Evolutionary conservation across 2,888 invertebrate species (phyloP), one percentile per base, ranked within the genome.

Genomic region (Microdon myrmicae): DNA sequence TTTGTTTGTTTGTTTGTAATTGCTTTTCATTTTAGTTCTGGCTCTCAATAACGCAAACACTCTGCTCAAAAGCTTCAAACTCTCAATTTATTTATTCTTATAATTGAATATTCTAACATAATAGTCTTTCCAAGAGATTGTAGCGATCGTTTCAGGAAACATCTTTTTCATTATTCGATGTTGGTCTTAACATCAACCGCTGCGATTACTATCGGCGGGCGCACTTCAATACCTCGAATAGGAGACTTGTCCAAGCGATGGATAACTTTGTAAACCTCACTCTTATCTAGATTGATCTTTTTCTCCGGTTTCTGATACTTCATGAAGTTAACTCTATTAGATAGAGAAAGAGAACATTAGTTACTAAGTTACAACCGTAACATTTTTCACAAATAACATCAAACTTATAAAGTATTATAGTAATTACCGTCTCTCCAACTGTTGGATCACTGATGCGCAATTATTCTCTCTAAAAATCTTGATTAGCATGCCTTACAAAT

Each of bases 301-400:
- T 87, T 87, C 59, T 90, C 87, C 17, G 89, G 88, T 72, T 91
- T 91, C 75, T 92, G 89, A 80, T 90, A 93, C 79, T 94, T 94
- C 84, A 92, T 86, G 79, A 94, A 94, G 83, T 94, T 94, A 53
- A 94, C 90, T 76, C 94, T 94, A 80, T n/a, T 72, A 73, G 55
- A 37, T 58, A 54, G 25, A 2, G 9, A 35, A 39, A 28, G 37
- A 26, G 3, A 29, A 13, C 23, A 23, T 29, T 5, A 13, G n/a
- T 44, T 4, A 26, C 4, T 26, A 12, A 14, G 20, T 2, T 10
- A 20, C 10, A 6, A 53, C 6, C 31, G 16, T 41, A 29, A 17
- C 16, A 31, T 43, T 10, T 53, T 54, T 22, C 2, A 32, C 9
- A 39, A 38, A 22, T n/a, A n/a, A n/a, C n/a, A n/a, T 51, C 5